These are phyloP conservation scores for Apis dorsata DNA, from an alignment of 1,140 invertebrate genomes.

Conservation along the genomic window DNA sequence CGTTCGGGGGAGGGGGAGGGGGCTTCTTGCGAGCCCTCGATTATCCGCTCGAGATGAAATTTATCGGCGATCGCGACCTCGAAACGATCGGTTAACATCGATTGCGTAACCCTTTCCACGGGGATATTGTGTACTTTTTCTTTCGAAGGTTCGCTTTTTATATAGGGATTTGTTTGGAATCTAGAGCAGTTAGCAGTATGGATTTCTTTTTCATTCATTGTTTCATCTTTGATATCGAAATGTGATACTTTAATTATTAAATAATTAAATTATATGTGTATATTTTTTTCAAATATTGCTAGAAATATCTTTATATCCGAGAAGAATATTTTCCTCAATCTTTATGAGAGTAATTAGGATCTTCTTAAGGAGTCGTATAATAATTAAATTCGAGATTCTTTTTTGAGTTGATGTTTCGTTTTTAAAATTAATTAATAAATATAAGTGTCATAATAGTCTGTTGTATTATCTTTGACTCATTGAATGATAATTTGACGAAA, in stretches of 20 bases:
- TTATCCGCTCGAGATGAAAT: slow-evolving; percentile 56
- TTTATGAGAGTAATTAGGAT: not conserved
- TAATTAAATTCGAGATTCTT: not conserved
- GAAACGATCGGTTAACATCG: slow-evolving; percentile 13
- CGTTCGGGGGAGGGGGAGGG: not conserved
- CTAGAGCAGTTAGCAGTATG: not conserved
- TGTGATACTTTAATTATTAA: too few relatives aligned
- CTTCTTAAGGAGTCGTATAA: not conserved
- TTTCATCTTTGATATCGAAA: too few relatives aligned
- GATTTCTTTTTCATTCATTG: too few relatives aligned
- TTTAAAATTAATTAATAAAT: slow-evolving; percentile 11
- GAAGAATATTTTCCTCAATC: not conserved
- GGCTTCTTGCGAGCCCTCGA: slow-evolving; percentile 29
- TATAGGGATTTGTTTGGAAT: not conserved
- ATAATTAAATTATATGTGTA: too few relatives aligned
- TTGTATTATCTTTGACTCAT: not conserved
- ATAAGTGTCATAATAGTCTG: not conserved
- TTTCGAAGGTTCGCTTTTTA: not conserved
- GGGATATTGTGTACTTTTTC: not conserved
- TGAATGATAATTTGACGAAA: not conserved
- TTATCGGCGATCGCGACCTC: slow-evolving; percentile 51
- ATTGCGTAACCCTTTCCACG: slow-evolving; percentile 40
- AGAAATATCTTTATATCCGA: too few relatives aligned
- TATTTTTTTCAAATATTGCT: too few relatives aligned
- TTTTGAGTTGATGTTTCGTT: too few relatives aligned